A percentile compares a stretch with the other conserved stretches of the same genome.
These are phyloP conservation scores for Aphelocoma californica DNA, from an alignment of 2,797 vertebrate species.

Conservation along the genomic window DNA sequence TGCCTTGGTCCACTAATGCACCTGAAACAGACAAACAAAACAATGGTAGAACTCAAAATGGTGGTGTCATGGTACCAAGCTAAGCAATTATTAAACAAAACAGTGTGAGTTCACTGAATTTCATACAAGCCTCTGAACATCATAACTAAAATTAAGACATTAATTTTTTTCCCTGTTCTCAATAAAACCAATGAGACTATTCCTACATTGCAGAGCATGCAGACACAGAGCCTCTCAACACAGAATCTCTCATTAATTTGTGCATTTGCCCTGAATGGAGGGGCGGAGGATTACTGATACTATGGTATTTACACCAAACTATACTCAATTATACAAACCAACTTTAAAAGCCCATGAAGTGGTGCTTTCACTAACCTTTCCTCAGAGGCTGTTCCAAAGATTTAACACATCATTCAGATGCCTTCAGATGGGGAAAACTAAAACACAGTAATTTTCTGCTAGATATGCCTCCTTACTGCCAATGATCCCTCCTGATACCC, in stretches of 20 bases:
- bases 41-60: background rate
- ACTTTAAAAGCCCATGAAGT: background rate
- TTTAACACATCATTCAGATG: background rate
- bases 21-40: constrained; percentile 70
- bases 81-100: background rate
- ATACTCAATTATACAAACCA: background rate
- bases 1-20: constrained; percentile 96
- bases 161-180: background rate
- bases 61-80: background rate
- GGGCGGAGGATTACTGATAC: background rate
- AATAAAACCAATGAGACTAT: background rate
- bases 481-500: background rate
- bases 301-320: background rate
- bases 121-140: background rate
- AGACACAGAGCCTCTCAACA: background rate
- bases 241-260: background rate
- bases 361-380: background rate
- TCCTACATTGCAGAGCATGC: background rate
- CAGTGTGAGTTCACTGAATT: background rate
- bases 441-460: background rate
- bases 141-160: background rate
- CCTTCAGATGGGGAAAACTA: background rate
- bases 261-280: background rate
- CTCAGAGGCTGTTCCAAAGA: background rate
- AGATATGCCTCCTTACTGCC: background rate